Evolutionary conservation across 2,888 invertebrate species (phyloP), one percentile per base, ranked within the genome.

Genomic region (Oscheius myriophilus): DNA sequence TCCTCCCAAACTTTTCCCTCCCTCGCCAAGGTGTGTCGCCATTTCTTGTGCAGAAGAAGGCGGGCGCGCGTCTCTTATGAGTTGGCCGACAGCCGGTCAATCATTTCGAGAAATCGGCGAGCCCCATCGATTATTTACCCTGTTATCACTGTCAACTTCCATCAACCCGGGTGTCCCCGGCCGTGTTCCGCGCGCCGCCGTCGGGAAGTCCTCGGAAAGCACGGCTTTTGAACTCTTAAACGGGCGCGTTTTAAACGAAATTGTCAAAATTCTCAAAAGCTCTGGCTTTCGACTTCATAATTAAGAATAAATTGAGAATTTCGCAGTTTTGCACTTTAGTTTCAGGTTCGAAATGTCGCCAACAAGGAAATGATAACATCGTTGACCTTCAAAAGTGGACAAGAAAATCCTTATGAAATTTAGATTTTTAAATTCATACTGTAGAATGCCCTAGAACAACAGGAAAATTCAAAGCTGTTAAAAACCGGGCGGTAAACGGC

Each of bases 91-190:
- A 61, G 61, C 61, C 61, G 61, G 21, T 61, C 61, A 61, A 61
- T 61, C 61, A 61, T 61, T 61, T 59, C 61, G 61, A 61, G 61
- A 61, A 61, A 61, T 61, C 61, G 61, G 49, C 49, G 49, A 49
- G 61, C 61, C 49, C 46, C 61, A 61, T 61, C 61, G 61, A 61
- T 61, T 61, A 61, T 61, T 61, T 61, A 49, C 59, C 59, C 59
- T 61, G 61, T 61, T 61, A 61, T 61, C 61, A 61, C 49, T 59
- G 46, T 49, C 61, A 61, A 58, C 58, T 58, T 58, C 43, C 42
- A 57, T 57, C 57, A 57, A 57, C 57, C 57, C 49, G 45, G 61
- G 61, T n/a, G 45, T 18, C 23, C 49, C 49, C 21, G 23, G 18
- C 49, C 49, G 61, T 49, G 49, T 46, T 49, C 33, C 33, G 33